Base-by-base conservation (phyloP, 2,888 invertebrate species). In the Drosophila tripunctata region DNA sequence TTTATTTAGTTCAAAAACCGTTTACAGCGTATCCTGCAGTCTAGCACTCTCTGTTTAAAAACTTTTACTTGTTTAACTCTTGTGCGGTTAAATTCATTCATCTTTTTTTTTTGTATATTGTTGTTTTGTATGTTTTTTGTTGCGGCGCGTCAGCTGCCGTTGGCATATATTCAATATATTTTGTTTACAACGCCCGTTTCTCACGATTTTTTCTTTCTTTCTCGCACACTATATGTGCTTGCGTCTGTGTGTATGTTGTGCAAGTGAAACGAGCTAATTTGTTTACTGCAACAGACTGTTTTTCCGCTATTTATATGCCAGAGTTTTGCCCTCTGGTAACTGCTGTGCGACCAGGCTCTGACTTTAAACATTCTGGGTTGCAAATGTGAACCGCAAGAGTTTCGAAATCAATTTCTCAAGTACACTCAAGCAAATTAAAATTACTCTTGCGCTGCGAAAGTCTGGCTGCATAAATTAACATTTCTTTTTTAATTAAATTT, bases 111-210 rank as follows among this genome's bases (percentile, higher is more conserved):
- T 21, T n/a, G n/a, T n/a, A n/a, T n/a, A n/a, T 33, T 50, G 12
- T 31, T 27, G 27, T 35, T 51, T 31, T 27, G 27, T 35, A 47
- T 33, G 51, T 63, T 10, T 43, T 38, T 10, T 56, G 31, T 36
- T 58, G 50, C 33, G 68, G 35, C 43, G 69, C 86, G 88, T 85
- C 82, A 88, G 83, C 88, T 86, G 82, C 67, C 67, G 68, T 65
- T 87, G 88, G 76, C 81, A 82, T 82, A 78, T 85, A 85, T 70
- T 72, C 83, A 78, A 82, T 82, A 78, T 78, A 84, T 79, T 67
- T 77, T 71, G 63, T 74, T 75, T 63, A 75, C 75, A 75, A 66
- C 52, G 43, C 47, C 22, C 48, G 52, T 51, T 56, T 24, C 38
- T 52, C 63, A 44, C 41, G 14, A 30, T 24, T 14, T 33, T 6